Evolutionary conservation across 2,797 vertebrate genomes (phyloP).

Genomic region (Tapirus indicus): DNA sequence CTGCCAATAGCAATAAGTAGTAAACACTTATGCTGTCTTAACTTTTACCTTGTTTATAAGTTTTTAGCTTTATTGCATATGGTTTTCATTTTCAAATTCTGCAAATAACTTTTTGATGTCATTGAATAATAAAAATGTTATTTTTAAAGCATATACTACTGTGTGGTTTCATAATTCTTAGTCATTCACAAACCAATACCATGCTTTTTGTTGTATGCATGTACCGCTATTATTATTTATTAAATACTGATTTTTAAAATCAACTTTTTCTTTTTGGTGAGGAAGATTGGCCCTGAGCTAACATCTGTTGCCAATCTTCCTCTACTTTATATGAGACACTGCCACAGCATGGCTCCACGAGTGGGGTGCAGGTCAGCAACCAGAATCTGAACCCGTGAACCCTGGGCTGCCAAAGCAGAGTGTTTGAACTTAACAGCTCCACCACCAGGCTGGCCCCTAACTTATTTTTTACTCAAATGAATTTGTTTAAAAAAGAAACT

Average conservation of each 20-base stretch:
- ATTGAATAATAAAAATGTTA: not conserved
- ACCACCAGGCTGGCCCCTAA: no score
- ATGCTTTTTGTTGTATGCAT: not conserved
- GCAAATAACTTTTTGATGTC: not conserved
- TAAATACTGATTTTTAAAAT: not conserved
- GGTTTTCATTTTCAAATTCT: slow-evolving; percentile 2
- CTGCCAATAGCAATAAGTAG: not conserved
- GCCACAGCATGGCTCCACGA: no score
- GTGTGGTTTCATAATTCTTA: not conserved
- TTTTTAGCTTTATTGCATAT: not conserved
- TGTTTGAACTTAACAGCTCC: no score
- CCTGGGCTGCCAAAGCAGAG: no score
- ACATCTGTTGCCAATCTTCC: no score
- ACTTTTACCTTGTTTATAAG: not conserved
- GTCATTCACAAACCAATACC: not conserved
- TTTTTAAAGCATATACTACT: not conserved
- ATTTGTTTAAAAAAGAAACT: not conserved
- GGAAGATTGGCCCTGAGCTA: no score
- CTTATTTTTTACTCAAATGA: not conserved
- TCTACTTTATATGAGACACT: no score
- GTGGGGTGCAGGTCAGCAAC: no score
- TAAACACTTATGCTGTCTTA: not conserved
- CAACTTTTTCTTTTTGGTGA: not conserved
- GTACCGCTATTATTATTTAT: not conserved
- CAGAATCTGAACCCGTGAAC: no score